Evolutionary conservation across 2,797 vertebrate genomes (phyloP).

Genomic region (Arremon brunneinucha): DNA sequence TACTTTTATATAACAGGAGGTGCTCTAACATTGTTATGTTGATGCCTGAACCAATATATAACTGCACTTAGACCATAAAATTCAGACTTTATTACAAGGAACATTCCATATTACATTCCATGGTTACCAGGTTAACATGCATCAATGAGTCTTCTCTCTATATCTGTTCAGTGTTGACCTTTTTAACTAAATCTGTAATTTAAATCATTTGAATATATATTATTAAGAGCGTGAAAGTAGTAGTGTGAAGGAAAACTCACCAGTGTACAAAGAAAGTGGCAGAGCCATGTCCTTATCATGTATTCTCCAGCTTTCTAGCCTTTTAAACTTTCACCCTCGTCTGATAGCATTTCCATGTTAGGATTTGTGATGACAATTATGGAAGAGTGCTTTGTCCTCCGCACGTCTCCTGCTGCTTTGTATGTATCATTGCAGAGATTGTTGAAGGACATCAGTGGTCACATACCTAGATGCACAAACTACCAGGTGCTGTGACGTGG

Average conservation of each 20-base stretch:
- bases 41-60: not conserved
- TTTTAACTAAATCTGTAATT: not conserved
- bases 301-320: not conserved
- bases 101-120: not conserved
- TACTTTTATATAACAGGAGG: not conserved
- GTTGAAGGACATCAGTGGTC: not conserved
- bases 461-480: not conserved
- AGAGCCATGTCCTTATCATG: not conserved
- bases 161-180: not conserved
- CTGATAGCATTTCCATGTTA: not conserved
- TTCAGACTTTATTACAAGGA: not conserved
- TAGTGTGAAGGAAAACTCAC: not conserved
- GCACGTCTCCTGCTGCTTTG: not conserved
- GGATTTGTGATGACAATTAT: not conserved
- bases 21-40: not conserved
- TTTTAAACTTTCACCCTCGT: not conserved
- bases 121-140: not conserved
- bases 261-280: not conserved
- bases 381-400: not conserved
- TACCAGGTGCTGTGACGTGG: not conserved
- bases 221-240: not conserved
- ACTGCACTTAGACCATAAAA: not conserved
- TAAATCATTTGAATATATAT: not conserved
- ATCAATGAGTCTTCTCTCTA: not conserved
- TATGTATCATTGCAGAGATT: not conserved